Evolutionary conservation across 1,140 invertebrate genomes (phyloP).

Genomic region (Adelges cooleyi): DNA sequence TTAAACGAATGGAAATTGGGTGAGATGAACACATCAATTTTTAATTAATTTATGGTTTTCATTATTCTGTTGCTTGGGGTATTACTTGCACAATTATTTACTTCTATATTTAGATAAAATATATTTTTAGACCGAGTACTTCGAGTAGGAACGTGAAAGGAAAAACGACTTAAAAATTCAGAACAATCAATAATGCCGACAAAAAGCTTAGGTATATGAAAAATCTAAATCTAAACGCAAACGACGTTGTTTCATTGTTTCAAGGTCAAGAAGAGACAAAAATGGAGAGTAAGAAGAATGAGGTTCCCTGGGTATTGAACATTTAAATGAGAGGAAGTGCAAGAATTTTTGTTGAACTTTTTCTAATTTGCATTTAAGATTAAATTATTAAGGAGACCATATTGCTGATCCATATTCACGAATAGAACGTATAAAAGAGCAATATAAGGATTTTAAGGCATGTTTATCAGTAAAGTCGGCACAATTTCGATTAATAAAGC

Average conservation of each 20-base stretch:
- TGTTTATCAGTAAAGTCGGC: background rate
- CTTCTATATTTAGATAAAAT: background rate
- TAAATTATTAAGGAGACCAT: background rate
- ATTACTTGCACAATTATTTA: slow-evolving; percentile 4
- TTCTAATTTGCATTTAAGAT: background rate
- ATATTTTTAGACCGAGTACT: background rate
- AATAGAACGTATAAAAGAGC: background rate
- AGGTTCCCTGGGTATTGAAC: background rate
- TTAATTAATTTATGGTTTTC: background rate
- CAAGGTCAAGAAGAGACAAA: background rate
- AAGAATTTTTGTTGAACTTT: background rate
- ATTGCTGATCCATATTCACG: background rate
- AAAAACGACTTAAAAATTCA: background rate
- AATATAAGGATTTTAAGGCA: background rate
- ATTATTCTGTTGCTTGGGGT: background rate
- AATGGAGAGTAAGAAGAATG: background rate
- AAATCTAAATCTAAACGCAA: background rate
- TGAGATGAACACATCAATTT: background rate
- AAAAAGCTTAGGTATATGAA: background rate
- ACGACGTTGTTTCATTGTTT: background rate
- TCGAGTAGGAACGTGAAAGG: background rate
- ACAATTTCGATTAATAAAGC: background rate
- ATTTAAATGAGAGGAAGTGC: background rate
- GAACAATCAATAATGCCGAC: background rate
- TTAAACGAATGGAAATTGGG: background rate